Evolutionary conservation across 2,113 vertebrate species (phyloP).

Genomic region (Turdus rufiventris): DNA sequence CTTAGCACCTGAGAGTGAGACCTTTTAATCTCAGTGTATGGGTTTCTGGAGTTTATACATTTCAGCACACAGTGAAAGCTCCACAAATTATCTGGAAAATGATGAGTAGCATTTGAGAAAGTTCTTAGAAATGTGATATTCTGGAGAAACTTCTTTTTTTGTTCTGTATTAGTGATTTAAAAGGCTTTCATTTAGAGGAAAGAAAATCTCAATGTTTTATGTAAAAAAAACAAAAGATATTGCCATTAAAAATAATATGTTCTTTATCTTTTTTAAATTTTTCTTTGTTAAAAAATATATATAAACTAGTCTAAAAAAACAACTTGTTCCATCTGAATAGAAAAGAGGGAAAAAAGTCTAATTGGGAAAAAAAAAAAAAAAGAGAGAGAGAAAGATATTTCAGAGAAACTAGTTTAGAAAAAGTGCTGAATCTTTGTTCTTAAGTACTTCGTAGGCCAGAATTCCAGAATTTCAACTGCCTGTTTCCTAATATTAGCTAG

Average conservation of each 20-base stretch:
- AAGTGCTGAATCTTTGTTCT: neutral
- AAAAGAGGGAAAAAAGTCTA: neutral
- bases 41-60: neutral
- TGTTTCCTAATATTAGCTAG: neutral
- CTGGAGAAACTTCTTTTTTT: rapidly evolving
- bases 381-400: neutral
- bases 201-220: neutral
- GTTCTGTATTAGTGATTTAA: neutral
- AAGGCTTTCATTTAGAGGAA: neutral
- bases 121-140: neutral
- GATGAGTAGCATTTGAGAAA: neutral
- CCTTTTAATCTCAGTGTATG: neutral
- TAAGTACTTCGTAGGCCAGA: neutral
- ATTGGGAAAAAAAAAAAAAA: neutral
- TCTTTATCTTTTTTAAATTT: neutral
- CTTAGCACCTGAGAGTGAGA: neutral
- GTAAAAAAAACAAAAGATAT: neutral
- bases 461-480: neutral
- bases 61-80: neutral
- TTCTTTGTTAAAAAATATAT: neutral
- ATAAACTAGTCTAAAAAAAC: neutral
- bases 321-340: neutral
- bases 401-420: neutral
- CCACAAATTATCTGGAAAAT: neutral
- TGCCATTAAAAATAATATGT: neutral